These are phyloP conservation scores for Chauna torquata DNA, from an alignment of 2,113 vertebrate species.

Conservation along the genomic window DNA sequence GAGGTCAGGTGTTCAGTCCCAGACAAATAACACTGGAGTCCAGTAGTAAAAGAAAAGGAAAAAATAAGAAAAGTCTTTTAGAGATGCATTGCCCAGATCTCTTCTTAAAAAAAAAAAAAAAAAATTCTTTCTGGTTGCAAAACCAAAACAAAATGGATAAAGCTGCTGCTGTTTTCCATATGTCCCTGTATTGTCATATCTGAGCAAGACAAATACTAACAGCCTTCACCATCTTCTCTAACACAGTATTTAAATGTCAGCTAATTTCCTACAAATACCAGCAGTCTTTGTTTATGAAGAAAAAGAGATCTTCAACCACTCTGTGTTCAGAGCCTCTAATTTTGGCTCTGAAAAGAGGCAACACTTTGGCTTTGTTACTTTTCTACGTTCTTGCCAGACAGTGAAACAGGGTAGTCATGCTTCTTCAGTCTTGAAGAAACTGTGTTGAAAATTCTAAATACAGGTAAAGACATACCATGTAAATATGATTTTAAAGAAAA, in stretches of 20 bases:
- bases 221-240: neutral
- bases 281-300: neutral
- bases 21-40: neutral
- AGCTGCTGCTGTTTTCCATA: neutral
- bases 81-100: neutral
- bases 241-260: neutral
- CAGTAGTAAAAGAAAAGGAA: neutral
- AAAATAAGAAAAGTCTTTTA: neutral
- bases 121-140: neutral
- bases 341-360: neutral
- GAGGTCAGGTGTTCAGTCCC: neutral
- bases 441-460: neutral
- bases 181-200: neutral
- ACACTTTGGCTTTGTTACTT: neutral
- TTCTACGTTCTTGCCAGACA: neutral
- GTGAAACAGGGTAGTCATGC: neutral
- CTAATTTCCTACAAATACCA: neutral
- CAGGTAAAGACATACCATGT: neutral
- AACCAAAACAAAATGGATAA: neutral
- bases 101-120: neutral
- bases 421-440: neutral
- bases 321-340: neutral
- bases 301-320: neutral
- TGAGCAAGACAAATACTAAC: neutral
- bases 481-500: neutral